Conservation (phyloP, 2,888 invertebrate genomes). For the Lepidocyrtinus sp. region DNA sequence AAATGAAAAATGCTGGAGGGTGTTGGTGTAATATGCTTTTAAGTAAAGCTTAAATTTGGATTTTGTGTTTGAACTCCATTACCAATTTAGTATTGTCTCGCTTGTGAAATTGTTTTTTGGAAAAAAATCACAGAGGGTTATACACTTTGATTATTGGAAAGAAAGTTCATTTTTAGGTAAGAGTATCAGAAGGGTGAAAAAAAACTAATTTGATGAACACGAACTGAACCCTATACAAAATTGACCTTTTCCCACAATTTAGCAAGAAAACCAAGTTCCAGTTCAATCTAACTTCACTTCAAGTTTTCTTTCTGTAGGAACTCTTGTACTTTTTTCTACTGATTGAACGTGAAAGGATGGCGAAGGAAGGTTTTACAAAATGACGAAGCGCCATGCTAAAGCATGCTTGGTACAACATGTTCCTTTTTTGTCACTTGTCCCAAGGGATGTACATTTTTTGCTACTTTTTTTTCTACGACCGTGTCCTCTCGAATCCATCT, state of each 20-base stretch:
- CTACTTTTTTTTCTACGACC: background rate
- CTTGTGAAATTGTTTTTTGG: no score
- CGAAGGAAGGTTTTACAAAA: slow-evolving; percentile 6
- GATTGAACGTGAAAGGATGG: slow-evolving; percentile 3
- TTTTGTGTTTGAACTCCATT: no score
- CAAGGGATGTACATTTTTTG: slow-evolving; percentile 4
- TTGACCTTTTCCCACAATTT: slow-evolving; percentile 14
- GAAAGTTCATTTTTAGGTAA: background rate
- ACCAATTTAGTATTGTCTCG: no score
- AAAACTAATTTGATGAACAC: slow-evolving; percentile 16
- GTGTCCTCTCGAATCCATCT: background rate
- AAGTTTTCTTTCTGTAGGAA: background rate
- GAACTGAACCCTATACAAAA: background rate
- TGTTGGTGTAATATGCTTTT: no score
- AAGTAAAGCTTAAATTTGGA: no score
- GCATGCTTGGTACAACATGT: slow-evolving; percentile 23
- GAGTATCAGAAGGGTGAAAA: no score
- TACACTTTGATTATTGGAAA: slow-evolving; percentile 6
- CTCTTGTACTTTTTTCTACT: background rate
- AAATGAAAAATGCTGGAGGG: background rate
- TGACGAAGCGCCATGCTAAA: slow-evolving; percentile 7
- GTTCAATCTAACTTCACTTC: background rate
- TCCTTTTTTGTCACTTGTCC: slow-evolving; percentile 2
- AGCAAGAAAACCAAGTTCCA: background rate
- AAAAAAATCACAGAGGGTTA: no score